These are phyloP conservation scores for Nothura maculosa DNA, from an alignment of 2,797 vertebrate species.

Conservation along the genomic window DNA sequence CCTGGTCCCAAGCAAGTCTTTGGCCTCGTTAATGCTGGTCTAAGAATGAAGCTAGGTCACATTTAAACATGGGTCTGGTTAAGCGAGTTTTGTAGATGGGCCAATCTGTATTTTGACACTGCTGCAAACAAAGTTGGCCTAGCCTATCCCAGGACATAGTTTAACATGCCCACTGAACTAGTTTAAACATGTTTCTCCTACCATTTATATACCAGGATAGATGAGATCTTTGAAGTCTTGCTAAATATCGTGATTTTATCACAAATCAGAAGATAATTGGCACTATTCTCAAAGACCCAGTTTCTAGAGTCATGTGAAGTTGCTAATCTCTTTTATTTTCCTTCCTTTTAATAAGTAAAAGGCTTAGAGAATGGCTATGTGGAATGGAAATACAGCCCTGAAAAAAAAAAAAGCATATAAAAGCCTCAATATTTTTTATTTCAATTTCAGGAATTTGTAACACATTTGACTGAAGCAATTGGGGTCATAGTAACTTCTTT, in stretches of 20 bases:
- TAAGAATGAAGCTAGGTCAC: constrained; percentile 39
- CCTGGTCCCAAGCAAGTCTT: neutral
- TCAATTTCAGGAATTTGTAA: neutral
- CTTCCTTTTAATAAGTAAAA: neutral
- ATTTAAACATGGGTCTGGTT: constrained; percentile 55
- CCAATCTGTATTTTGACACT: constrained; percentile 63
- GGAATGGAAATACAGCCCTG: neutral
- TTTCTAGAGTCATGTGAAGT: constrained; percentile 7
- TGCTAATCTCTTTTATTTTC: neutral
- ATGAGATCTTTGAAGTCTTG: constrained; percentile 50
- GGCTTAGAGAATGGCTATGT: neutral
- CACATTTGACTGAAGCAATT: neutral
- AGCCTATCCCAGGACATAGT: constrained; percentile 45
- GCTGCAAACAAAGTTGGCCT: constrained; percentile 56
- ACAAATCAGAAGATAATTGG: constrained; percentile 33
- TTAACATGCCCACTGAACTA: constrained; percentile 60
- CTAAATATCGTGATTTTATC: constrained; percentile 57
- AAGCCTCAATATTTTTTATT: neutral
- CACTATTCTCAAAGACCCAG: constrained; percentile 16
- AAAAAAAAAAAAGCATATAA: neutral
- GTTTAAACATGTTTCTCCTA: constrained; percentile 57
- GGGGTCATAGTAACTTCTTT: neutral
- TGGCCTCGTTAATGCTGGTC: neutral
- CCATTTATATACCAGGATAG: neutral
- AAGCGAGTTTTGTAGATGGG: constrained; percentile 59